phyloP scores from a whole-genome alignment of 1,140 invertebrate species.

The Aphis gossypii region DNA sequence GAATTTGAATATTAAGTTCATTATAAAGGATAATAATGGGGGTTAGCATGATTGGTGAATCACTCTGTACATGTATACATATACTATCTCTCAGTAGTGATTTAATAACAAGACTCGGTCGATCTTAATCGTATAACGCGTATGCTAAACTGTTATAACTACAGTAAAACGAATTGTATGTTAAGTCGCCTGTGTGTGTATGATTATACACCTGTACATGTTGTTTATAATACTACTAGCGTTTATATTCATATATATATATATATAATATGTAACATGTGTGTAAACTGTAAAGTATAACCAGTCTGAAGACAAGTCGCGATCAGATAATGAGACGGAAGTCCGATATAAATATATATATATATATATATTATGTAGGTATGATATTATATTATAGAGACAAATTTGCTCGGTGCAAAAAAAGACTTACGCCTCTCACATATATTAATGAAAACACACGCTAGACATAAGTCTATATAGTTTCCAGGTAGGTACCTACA shows the following conservation, averaged over 20 bases:
- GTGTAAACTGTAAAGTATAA: not conserved
- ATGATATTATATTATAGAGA: not conserved
- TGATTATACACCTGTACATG: not conserved
- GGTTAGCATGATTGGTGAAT: too few species aligned
- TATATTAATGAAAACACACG: not conserved
- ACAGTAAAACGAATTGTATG: not conserved
- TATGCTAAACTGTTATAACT: not conserved
- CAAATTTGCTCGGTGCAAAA: not conserved
- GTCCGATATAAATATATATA: not conserved
- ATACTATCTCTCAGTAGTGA: not conserved
- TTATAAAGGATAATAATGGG: too few species aligned
- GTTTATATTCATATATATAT: not conserved
- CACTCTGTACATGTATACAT: not conserved
- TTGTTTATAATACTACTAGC: not conserved
- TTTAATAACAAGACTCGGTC: not conserved
- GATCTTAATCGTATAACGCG: slow-evolving; percentile 26
- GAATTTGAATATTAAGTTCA: too few species aligned
- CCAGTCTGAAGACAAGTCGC: slow-evolving; percentile 1
- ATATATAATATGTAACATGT: not conserved
- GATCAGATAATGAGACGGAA: not conserved
- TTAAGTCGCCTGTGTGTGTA: not conserved
- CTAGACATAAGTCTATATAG: not conserved
- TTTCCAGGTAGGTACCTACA: not conserved
- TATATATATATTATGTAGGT: not conserved
- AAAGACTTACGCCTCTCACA: not conserved